A percentile compares a stretch with the other conserved stretches of the same genome.
Evolutionary conservation across 2,113 vertebrate species (phyloP).

Genomic region (Eleginops maclovinus): DNA sequence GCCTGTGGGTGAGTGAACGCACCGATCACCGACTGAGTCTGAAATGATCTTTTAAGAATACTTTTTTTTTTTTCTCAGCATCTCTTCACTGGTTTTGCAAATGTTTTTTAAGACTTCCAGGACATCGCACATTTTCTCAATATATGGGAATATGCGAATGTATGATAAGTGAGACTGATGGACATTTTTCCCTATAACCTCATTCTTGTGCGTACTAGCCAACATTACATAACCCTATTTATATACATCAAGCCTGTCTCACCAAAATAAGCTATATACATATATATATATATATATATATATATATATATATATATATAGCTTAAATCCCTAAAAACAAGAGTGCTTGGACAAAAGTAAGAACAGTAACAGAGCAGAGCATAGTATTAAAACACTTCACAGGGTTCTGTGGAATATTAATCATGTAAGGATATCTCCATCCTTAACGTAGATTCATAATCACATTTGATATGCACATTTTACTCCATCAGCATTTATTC

Average conservation of each 20-base stretch:
- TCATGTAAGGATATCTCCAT: neutral
- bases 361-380: neutral
- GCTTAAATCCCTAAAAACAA: neutral
- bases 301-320: too few relatives aligned
- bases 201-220: neutral
- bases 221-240: neutral
- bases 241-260: neutral
- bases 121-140: neutral
- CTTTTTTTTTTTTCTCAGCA: neutral
- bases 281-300: too few relatives aligned
- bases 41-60: neutral
- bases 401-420: neutral
- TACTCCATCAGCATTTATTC: neutral
- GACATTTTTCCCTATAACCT: neutral
- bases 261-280: neutral
- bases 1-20: slow-evolving; percentile 88
- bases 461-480: neutral
- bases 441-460: neutral
- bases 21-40: neutral
- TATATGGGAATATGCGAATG: neutral
- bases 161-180: neutral
- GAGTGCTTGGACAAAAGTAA: neutral
- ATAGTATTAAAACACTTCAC: neutral
- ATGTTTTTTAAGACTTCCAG: neutral
- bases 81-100: neutral